Percentiles rank a stretch among this genome's conserved stretches.
Conservation (phyloP, 2,113 vertebrate genomes). For the Microcebus murinus region DNA sequence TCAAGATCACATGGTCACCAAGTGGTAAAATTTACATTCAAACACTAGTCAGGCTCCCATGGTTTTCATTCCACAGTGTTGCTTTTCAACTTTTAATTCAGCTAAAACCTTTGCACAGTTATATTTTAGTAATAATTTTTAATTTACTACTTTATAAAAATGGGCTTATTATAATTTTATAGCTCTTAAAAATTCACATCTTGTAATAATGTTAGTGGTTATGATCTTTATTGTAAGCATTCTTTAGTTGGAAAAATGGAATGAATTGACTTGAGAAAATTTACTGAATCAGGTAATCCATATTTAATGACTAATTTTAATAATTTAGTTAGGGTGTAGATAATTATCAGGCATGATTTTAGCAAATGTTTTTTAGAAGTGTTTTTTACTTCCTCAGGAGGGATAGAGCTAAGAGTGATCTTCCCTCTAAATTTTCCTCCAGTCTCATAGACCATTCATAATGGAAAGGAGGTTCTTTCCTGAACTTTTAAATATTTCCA, state of each 20-base stretch:
- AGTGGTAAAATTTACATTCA: neutral
- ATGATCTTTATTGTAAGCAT: slow-evolving; percentile 44
- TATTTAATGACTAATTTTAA: slow-evolving; percentile 52
- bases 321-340: slow-evolving; percentile 11
- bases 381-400: slow-evolving; percentile 25
- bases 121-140: slow-evolving; percentile 47
- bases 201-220: slow-evolving; percentile 31
- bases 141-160: neutral
- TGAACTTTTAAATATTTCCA: slow-evolving; percentile 44
- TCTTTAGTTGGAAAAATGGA: slow-evolving; percentile 49
- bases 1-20: neutral
- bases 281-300: slow-evolving; percentile 38
- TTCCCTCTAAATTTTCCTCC: neutral
- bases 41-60: neutral
- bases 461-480: slow-evolving; percentile 9
- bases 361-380: slow-evolving; percentile 36
- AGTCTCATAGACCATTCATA: neutral
- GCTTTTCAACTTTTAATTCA: slow-evolving; percentile 21
- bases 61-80: neutral
- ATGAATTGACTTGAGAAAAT: slow-evolving; percentile 41
- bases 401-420: neutral
- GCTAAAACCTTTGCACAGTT: slow-evolving; percentile 22
- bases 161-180: slow-evolving; percentile 12
- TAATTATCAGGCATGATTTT: slow-evolving; percentile 28
- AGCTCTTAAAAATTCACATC: slow-evolving; percentile 34